phyloP scores from a whole-genome alignment of 2,888 invertebrate genomes.

The Mesochorus sp. region DNA sequence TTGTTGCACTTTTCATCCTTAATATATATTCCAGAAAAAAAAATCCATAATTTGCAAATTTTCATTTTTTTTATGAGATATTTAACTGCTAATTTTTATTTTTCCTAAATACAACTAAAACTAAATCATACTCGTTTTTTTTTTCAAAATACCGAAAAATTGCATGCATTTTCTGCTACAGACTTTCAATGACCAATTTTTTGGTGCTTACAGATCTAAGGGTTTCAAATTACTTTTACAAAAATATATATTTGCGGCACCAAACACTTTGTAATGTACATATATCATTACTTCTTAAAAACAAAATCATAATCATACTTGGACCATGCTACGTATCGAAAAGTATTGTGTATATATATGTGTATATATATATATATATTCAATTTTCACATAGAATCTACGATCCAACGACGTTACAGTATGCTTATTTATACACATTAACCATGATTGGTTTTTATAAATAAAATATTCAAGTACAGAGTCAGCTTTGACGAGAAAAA shows the following conservation, averaged over 20 bases:
- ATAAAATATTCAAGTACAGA: slow-evolving; percentile 2
- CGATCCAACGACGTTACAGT: not conserved
- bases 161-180: not conserved
- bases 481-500: no score
- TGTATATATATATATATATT: not conserved
- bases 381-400: no score
- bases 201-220: not conserved
- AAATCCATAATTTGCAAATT: not conserved
- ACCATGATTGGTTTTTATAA: slow-evolving; percentile 13
- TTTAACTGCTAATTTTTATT: not conserved
- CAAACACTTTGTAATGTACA: slow-evolving; percentile 54
- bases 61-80: not conserved
- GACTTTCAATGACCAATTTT: no score
- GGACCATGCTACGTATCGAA: slow-evolving; percentile 19
- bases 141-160: not conserved
- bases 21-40: not conserved
- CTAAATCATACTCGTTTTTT: no score
- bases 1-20: no score
- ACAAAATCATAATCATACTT: slow-evolving; percentile 24
- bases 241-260: slow-evolving; percentile 64
- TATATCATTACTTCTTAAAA: slow-evolving; percentile 34
- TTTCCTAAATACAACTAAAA: no score
- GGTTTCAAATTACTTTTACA: slow-evolving; percentile 38
- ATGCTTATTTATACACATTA: slow-evolving; percentile 14
- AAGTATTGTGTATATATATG: not conserved